Evolutionary conservation across 1,140 invertebrate genomes (phyloP).

Genomic region (Drosophila nebulosa): DNA sequence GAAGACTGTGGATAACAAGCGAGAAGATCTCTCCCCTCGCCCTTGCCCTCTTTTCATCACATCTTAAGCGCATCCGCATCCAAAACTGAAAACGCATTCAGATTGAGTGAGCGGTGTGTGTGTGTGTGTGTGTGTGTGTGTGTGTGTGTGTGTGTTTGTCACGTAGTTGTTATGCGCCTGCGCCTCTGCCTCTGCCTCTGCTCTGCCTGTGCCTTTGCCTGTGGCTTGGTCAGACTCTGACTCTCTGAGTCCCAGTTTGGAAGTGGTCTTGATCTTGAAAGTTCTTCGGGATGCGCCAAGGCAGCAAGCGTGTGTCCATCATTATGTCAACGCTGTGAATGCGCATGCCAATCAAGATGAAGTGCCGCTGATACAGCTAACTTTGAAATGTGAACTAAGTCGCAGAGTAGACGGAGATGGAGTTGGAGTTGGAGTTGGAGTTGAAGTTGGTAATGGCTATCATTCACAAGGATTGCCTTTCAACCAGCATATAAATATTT

Average conservation of each 20-base stretch:
- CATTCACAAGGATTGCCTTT: no score
- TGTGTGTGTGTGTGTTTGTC: conserved; percentile 38
- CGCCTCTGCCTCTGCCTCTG: conserved; percentile 30
- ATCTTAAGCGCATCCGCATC: no score
- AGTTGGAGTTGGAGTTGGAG: no score
- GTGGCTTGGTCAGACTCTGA: not conserved
- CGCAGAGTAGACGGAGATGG: not conserved
- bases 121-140: conserved; percentile 46
- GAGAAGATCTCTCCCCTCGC: not conserved
- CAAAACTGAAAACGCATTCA: conserved; percentile 38
- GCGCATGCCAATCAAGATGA: conserved; percentile 81
- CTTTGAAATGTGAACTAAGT: not conserved
- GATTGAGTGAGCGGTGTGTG: conserved; percentile 19
- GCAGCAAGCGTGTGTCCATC: conserved; percentile 66
- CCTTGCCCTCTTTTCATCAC: not conserved
- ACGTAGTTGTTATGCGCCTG: conserved; percentile 28
- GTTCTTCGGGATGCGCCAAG: conserved; percentile 13
- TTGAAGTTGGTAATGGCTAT: no score
- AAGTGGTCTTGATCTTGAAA: not conserved
- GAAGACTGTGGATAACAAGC: not conserved
- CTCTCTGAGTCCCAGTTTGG: not conserved
- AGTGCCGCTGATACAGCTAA: conserved; percentile 70
- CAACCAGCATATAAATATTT: no score
- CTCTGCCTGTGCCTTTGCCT: conserved; percentile 9
- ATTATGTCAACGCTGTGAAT: conserved; percentile 80